Evolutionary conservation across 2,797 vertebrate genomes (phyloP), one percentile per base, ranked within the genome.

Genomic region (Sebastes wilsoni): DNA sequence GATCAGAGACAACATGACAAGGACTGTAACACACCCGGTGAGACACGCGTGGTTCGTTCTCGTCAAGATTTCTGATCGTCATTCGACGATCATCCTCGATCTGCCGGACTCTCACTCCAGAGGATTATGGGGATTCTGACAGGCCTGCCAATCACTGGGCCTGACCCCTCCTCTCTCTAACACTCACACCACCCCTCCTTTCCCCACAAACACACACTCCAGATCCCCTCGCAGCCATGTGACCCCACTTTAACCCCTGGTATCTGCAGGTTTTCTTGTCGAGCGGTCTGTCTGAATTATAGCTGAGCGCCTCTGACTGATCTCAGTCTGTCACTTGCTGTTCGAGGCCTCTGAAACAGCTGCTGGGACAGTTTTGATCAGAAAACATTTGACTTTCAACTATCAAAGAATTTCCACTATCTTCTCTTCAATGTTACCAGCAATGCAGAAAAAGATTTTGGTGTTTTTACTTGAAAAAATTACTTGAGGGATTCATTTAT

Each of bases 221-320:
- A 64, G 46, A 58, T 65, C 59, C 38, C 80, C 88, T 82, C 18
- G 84, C 66, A 32, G 88, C 82, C 74, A 66, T 66, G 62, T 84
- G 83, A 91, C 84, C 90, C 77, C 87, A 79, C 83, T 91, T 94
- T 89, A 92, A 91, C 89, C 87, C 67, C 74, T 46, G 49, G 23
- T 75, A 25, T 82, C 71, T 73, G 69, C 58, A 64, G 70, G 73
- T 85, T 82, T 75, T 75, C 62, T 46, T 11, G 28, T 62, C 66
- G 42, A 42, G 71, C 42, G 49, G 86, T 90, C 84, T 1, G 28
- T 79, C 77, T 85, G 83, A 77, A 83, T 93, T 70, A 87, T 60
- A 69, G 71, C 77, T n/a, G 38, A 61, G 61, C n/a, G 36, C n/a
- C 72, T 79, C 56, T 81, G 81, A 84, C 84, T 75, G 87, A 70